phyloP scores from a whole-genome alignment of 2,888 invertebrate species.

The Tetragnatha montana region DNA sequence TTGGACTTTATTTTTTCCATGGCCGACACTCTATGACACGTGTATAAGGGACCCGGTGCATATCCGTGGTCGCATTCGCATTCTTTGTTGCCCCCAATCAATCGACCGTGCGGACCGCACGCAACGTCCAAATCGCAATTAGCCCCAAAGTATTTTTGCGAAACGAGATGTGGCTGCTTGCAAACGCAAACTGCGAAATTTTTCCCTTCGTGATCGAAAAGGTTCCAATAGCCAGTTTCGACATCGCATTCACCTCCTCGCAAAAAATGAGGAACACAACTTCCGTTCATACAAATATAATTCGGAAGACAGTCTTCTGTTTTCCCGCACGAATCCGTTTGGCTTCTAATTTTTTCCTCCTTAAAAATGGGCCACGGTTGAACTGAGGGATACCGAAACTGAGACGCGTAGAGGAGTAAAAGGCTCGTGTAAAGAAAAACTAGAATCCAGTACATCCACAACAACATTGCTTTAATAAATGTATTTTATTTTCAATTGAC shows the following conservation, averaged over 20 bases:
- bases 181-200: neutral
- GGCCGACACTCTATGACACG: neutral
- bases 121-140: slow-evolving; percentile 21
- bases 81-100: neutral
- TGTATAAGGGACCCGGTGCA: neutral
- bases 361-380: neutral
- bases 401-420: neutral
- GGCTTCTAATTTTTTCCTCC: too few species aligned
- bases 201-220: neutral
- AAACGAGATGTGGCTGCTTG: neutral
- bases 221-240: neutral
- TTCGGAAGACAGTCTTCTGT: neutral
- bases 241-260: neutral
- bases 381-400: neutral
- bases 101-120: slow-evolving; percentile 9
- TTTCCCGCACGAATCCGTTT: neutral
- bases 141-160: slow-evolving; percentile 18
- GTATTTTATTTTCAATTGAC: neutral
- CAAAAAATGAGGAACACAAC: neutral
- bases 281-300: neutral
- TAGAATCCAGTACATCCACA: neutral
- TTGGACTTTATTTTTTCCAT: neutral
- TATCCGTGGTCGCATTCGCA: slow-evolving; percentile 15
- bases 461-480: slow-evolving; percentile 16
- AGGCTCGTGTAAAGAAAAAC: neutral